These are phyloP conservation scores for Caenorhabditis remanei DNA, from an alignment of 1,140 invertebrate species.

Conservation along the genomic window DNA sequence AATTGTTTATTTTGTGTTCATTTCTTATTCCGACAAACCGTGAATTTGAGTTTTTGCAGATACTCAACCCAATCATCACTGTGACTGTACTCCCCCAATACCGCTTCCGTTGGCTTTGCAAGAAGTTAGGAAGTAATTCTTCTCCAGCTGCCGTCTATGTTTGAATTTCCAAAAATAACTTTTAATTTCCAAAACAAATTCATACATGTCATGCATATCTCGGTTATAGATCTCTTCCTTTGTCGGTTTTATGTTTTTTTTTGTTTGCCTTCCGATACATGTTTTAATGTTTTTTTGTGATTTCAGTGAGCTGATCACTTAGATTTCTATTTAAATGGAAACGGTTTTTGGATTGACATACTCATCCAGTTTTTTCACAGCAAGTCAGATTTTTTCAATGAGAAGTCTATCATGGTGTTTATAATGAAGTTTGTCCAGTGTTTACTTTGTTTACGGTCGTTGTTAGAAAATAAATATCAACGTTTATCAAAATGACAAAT, in stretches of 20 bases:
- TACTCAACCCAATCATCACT: constrained; percentile 64
- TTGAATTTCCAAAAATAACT: not conserved
- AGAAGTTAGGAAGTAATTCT: not conserved
- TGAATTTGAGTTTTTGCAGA: constrained; percentile 56
- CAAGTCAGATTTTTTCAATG: not conserved
- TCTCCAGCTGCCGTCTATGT: constrained; percentile 30
- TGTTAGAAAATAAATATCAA: no score
- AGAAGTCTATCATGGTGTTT: no score
- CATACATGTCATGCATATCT: not conserved
- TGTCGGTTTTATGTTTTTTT: not conserved
- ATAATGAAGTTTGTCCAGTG: no score
- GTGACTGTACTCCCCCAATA: constrained; percentile 64
- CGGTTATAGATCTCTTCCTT: constrained; percentile 8
- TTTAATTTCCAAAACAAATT: not conserved
- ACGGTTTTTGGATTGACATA: constrained; percentile 31
- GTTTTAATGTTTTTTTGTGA: not conserved
- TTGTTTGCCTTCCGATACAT: not conserved
- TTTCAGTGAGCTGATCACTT: not conserved
- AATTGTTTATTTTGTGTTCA: not conserved
- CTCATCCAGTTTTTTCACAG: not conserved
- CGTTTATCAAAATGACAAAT: no score
- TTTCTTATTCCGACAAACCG: not conserved
- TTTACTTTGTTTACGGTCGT: no score
- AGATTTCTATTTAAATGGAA: not conserved
- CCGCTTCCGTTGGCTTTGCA: constrained; percentile 45